A percentile compares a stretch with the other conserved stretches of the same genome.
Conservation (phyloP, 2,888 invertebrate genomes). For the Volucella bombylans region DNA sequence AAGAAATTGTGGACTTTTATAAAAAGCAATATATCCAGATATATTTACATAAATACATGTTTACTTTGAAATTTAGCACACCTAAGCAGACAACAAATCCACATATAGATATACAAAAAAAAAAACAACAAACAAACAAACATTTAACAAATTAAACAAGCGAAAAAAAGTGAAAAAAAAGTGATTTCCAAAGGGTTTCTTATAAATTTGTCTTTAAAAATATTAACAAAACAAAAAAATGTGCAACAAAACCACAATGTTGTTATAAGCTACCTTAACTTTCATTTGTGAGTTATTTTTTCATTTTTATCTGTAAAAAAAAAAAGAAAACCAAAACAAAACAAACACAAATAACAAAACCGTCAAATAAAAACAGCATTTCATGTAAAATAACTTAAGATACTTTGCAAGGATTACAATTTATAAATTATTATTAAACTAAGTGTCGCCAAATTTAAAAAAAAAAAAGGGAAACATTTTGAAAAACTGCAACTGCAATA, state of each 20-base stretch:
- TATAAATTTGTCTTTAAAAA: slow-evolving; percentile 49
- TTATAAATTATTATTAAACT: too few species aligned
- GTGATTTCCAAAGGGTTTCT: slow-evolving; percentile 72
- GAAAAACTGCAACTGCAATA: too few species aligned
- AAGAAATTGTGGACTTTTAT: not conserved
- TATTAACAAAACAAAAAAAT: slow-evolving; percentile 11
- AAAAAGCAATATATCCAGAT: not conserved
- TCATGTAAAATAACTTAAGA: too few species aligned
- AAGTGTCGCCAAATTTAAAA: too few species aligned
- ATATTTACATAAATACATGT: slow-evolving; percentile 12
- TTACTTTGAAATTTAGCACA: slow-evolving; percentile 1
- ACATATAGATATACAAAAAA: slow-evolving; percentile 3
- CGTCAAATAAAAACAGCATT: too few species aligned
- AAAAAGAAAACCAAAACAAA: too few species aligned
- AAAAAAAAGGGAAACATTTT: too few species aligned
- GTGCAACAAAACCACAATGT: slow-evolving; percentile 20
- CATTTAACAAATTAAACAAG: not conserved
- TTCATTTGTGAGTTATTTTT: slow-evolving; percentile 20
- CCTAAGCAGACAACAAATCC: too few species aligned
- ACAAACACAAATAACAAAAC: too few species aligned
- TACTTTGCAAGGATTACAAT: too few species aligned
- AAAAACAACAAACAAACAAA: slow-evolving; percentile 28
- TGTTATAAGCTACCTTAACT: not conserved
- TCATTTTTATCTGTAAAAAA: too few species aligned
- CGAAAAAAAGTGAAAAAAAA: slow-evolving; percentile 39